Evolutionary conservation across 2,797 vertebrate species (phyloP).

Genomic region (Labroides dimidiatus): DNA sequence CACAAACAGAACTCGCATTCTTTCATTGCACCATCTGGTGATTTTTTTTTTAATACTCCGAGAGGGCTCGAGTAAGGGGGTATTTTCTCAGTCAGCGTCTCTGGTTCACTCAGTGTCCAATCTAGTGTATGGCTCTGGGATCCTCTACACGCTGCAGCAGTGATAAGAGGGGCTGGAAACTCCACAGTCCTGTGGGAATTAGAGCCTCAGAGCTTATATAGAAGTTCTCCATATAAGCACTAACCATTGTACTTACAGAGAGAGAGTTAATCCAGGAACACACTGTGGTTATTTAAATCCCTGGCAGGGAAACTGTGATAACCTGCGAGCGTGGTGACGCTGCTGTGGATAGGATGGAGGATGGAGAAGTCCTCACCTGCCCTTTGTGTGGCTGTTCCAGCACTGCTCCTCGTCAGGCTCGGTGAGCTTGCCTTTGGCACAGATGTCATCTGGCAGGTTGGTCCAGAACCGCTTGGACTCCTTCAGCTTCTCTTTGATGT

Average conservation of each 20-base stretch:
- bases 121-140: constrained; percentile 36
- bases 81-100: constrained; percentile 50
- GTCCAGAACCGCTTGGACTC: constrained; percentile 97
- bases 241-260: constrained; percentile 59
- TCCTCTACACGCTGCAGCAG: constrained; percentile 47
- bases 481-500: constrained; percentile 95
- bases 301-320: constrained; percentile 72
- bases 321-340: constrained; percentile 43
- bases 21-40: constrained; percentile 81
- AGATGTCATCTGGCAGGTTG: constrained; percentile 91
- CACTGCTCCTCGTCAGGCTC: constrained; percentile 92
- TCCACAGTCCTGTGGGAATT: constrained; percentile 57
- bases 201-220: constrained; percentile 63
- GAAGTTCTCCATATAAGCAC: constrained; percentile 63
- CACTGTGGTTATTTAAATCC: constrained; percentile 74
- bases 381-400: constrained; percentile 97
- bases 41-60: constrained; percentile 68
- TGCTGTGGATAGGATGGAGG: constrained; percentile 42
- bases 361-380: constrained; percentile 85
- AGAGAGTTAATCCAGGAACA: constrained; percentile 70
- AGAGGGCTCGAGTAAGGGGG: constrained; percentile 45
- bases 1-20: constrained; percentile 56
- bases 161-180: constrained; percentile 64
- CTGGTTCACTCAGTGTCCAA: constrained; percentile 56
- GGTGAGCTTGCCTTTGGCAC: constrained; percentile 88